Base-by-base conservation (phyloP, 2,113 vertebrate species). In the Elaphurus davidianus region DNA sequence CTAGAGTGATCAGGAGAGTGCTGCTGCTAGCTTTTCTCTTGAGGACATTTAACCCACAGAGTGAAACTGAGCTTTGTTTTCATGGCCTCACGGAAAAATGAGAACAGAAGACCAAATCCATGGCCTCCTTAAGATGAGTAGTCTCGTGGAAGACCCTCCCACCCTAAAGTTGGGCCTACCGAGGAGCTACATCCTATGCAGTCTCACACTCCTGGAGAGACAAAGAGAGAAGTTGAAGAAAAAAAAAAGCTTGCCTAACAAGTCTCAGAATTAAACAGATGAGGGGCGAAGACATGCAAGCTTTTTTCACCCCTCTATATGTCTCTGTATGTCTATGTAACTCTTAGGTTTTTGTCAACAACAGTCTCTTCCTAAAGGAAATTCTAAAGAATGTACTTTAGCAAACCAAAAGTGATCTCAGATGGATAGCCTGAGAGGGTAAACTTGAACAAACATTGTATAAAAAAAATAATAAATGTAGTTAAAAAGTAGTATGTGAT, bases 11-110 rank as follows among this genome's bases (percentile, higher is more conserved):
- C 83, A 78, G 19, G 7, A 71, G 3, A 84, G 1, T 78, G 27
- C 13, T 47, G 4, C 11, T 84, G 36, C 60, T 50, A 50, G 27
- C 62, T 96, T 74, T 89, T 89, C 27, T 78, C 64, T 59, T 84
- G 47, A 92, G 27, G 5, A 57, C 13, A 30, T 81, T 91, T 97
- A 96, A 83, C 36, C 50, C 33, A 60, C 11, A 74, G 52, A 82
- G n/a, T 95, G 36, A 87, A 97, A 74, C 1, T 40, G 71, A 87
- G 28, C 71, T 96, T 87, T 95, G 59, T 90, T 90, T 96, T 62
- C 36, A n/a, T 47, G 50, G 30, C 81, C 17, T 86, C 50, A 60
- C 14, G 52, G 19, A 14, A 45, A 90, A 82, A 95, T 52, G 7
- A 12, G 8, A 52, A 28, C 2, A 40, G 27, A 52, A 57, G 43